Conservation (phyloP, 2,888 invertebrate species). For the Amiota mariae region DNA sequence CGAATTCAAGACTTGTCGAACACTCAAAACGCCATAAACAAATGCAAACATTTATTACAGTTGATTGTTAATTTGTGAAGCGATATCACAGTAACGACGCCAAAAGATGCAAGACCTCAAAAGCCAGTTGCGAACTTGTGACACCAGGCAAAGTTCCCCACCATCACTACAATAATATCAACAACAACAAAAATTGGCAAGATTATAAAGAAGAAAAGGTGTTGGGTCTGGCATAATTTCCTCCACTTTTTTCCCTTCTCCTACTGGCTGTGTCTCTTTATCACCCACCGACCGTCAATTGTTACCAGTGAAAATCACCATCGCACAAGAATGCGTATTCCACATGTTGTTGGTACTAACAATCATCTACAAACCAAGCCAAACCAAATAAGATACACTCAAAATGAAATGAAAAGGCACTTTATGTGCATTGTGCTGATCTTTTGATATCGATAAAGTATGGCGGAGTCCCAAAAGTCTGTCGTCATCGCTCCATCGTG, state of each 20-base stretch:
- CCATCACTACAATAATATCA: slow-evolving; percentile 5
- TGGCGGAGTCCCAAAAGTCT: slow-evolving; percentile 3
- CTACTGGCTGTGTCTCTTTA: too few relatives aligned
- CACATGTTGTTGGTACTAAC: neutral
- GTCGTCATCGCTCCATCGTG: neutral
- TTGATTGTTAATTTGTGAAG: slow-evolving; percentile 71
- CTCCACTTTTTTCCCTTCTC: too few relatives aligned
- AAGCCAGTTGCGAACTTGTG: slow-evolving; percentile 57
- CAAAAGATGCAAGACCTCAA: slow-evolving; percentile 52
- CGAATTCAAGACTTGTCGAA: slow-evolving; percentile 7
- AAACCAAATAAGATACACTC: slow-evolving; percentile 12
- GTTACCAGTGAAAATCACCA: too few relatives aligned
- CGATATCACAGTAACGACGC: slow-evolving; percentile 58
- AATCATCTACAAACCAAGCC: neutral
- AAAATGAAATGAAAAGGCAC: slow-evolving; percentile 31
- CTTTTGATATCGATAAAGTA: slow-evolving; percentile 58
- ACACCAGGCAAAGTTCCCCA: slow-evolving; percentile 50
- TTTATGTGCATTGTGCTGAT: slow-evolving; percentile 42
- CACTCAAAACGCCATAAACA: slow-evolving; percentile 58
- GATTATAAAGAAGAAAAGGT: too few relatives aligned
- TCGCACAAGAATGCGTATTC: slow-evolving; percentile 16
- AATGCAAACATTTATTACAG: slow-evolving; percentile 67
- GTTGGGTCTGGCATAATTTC: too few relatives aligned
- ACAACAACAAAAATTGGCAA: neutral
- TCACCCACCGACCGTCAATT: too few relatives aligned